Percentiles rank a stretch among this genome's conserved stretches.
Conservation (phyloP, 2,888 invertebrate species). For the Eudasyphora cyanicolor region DNA sequence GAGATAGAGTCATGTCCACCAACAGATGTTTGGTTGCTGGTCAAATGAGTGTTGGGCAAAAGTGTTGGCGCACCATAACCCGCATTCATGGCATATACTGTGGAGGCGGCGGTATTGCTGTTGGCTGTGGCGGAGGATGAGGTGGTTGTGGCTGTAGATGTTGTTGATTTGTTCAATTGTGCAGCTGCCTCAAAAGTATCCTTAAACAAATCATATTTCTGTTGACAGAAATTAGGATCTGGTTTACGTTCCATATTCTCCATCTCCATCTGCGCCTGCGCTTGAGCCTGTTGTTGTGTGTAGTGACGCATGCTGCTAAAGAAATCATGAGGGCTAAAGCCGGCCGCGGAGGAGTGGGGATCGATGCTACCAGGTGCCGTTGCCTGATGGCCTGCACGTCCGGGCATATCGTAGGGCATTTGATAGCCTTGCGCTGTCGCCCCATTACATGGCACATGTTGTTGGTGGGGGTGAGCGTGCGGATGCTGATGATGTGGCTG, state of each 20-base stretch:
- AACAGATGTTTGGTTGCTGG: constrained; percentile 9
- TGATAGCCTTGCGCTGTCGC: constrained; percentile 19
- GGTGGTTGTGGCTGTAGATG: constrained; percentile 37
- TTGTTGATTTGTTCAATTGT: constrained; percentile 63
- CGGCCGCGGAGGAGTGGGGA: background rate
- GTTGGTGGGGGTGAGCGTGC: background rate
- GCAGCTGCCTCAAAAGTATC: constrained; percentile 82
- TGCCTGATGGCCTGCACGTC: background rate
- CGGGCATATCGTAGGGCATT: constrained; percentile 30
- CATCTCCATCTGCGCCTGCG: constrained; percentile 46
- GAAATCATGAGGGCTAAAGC: constrained; percentile 57
- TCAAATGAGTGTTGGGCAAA: too few relatives aligned
- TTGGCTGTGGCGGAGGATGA: constrained; percentile 31
- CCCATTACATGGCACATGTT: constrained; percentile 15
- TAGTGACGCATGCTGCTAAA: constrained; percentile 61
- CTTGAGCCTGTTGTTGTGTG: constrained; percentile 51
- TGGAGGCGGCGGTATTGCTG: constrained; percentile 16
- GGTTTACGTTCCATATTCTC: constrained; percentile 18
- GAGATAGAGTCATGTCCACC: constrained; percentile 10
- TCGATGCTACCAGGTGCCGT: background rate
- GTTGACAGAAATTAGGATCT: constrained; percentile 74
- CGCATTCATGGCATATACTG: constrained; percentile 58
- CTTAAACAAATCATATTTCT: constrained; percentile 83
- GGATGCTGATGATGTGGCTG: constrained; percentile 21
- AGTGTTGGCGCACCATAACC: constrained; percentile 59